phyloP scores from a whole-genome alignment of 2,888 invertebrate species.

The Mantis religiosa region DNA sequence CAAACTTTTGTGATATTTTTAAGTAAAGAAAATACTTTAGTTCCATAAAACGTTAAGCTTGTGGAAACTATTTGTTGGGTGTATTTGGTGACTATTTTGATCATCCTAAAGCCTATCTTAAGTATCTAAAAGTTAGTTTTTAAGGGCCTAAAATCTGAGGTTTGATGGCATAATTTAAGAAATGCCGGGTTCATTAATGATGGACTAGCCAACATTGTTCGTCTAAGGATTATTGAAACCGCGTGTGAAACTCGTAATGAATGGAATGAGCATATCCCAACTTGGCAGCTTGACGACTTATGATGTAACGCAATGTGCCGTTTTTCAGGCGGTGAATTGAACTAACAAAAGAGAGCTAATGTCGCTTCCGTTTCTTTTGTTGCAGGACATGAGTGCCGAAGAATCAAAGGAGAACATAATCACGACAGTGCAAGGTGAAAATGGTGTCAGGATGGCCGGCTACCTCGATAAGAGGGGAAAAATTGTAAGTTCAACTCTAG shows the following conservation, averaged over 20 bases:
- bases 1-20: too few relatives aligned
- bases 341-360: neutral
- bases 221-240: neutral
- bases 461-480: slow-evolving; percentile 51
- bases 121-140: too few relatives aligned
- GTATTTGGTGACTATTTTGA: too few relatives aligned
- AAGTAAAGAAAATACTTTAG: too few relatives aligned
- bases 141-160: too few relatives aligned
- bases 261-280: neutral
- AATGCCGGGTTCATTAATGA: too few relatives aligned
- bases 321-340: neutral
- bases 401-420: neutral
- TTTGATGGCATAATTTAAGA: too few relatives aligned
- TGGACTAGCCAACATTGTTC: neutral
- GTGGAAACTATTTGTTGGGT: too few relatives aligned
- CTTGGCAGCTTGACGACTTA: neutral
- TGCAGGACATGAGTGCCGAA: neutral
- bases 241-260: neutral
- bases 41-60: too few relatives aligned
- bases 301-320: neutral
- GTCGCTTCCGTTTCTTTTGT: neutral
- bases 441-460: slow-evolving; percentile 45
- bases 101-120: too few relatives aligned
- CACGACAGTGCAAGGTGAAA: neutral
- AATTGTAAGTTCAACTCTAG: slow-evolving; percentile 42